A percentile compares a stretch with the other conserved stretches of the same genome.
Conservation (phyloP, 1,140 invertebrate species). For the Brachionus rotundiformis region DNA sequence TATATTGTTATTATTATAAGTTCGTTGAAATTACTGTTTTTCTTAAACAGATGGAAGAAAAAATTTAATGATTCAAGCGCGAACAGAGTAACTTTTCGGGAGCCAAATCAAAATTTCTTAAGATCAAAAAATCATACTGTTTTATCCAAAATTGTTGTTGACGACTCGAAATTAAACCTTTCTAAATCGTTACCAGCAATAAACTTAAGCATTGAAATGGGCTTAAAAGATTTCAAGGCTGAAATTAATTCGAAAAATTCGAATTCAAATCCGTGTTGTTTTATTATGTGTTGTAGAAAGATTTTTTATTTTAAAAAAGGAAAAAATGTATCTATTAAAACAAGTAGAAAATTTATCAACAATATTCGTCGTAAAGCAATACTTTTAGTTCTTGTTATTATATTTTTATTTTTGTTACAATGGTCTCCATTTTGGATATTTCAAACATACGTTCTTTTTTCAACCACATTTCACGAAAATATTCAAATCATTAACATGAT, state of each 20-base stretch:
- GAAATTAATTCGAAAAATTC: background rate
- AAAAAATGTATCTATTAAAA: background rate
- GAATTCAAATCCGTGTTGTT: background rate
- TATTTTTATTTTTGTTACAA: slow-evolving; percentile 43
- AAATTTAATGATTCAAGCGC: background rate
- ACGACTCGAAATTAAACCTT: background rate
- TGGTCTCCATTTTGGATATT: slow-evolving; percentile 51
- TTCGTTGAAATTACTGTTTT: slow-evolving; percentile 27
- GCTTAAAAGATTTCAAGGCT: background rate
- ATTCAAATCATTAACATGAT: slow-evolving; percentile 46
- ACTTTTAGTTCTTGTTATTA: slow-evolving; percentile 19
- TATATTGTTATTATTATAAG: slow-evolving; percentile 26
- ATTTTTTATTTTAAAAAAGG: background rate
- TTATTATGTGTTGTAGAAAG: slow-evolving; percentile 16
- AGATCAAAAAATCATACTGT: background rate
- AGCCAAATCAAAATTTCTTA: background rate
- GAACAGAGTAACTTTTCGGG: background rate
- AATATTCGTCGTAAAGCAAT: slow-evolving; percentile 20
- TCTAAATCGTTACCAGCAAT: slow-evolving; percentile 10
- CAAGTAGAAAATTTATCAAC: slow-evolving; percentile 37
- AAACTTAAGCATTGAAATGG: background rate
- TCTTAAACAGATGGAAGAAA: slow-evolving; percentile 49
- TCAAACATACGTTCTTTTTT: slow-evolving; percentile 22
- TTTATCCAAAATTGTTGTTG: background rate
- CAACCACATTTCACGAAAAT: background rate